Percentiles rank a stretch among this genome's conserved stretches.
Conservation (phyloP, 2,797 vertebrate genomes). For the Phrynocephalus guinanensis region DNA sequence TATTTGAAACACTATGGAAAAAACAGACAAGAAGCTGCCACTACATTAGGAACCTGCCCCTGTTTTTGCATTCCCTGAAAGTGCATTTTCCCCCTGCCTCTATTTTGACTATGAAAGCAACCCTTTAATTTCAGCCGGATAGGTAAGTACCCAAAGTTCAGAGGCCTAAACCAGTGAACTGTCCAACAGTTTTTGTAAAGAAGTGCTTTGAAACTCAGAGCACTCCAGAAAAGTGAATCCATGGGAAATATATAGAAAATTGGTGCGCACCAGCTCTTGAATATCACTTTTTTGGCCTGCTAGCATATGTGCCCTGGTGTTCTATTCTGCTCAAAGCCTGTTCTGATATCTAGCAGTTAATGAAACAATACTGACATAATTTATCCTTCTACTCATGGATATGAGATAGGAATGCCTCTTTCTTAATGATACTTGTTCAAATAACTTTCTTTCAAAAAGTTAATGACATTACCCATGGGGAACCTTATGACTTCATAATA, state of each 20-base stretch:
- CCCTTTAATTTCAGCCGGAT: not conserved
- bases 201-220: not conserved
- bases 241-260: too few relatives aligned
- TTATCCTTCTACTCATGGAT: not conserved
- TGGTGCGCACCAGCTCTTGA: not conserved
- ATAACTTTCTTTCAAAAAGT: conserved; percentile 73
- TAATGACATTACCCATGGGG: conserved; percentile 93
- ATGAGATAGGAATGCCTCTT: not conserved
- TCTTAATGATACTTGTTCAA: conserved; percentile 58
- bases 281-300: not conserved
- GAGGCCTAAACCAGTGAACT: too few relatives aligned
- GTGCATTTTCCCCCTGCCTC: not conserved
- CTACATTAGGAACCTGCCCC: not conserved
- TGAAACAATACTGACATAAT: not conserved
- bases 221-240: not conserved
- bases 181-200: too few relatives aligned
- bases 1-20: not conserved
- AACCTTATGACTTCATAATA: conserved; percentile 99
- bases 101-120: not conserved
- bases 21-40: not conserved
- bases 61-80: not conserved
- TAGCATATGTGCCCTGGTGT: not conserved
- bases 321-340: not conserved
- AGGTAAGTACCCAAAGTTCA: too few relatives aligned
- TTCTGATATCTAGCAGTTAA: not conserved